These are phyloP conservation scores for Scartelaos histophorus DNA, from an alignment of 2,113 vertebrate species.

Conservation along the genomic window DNA sequence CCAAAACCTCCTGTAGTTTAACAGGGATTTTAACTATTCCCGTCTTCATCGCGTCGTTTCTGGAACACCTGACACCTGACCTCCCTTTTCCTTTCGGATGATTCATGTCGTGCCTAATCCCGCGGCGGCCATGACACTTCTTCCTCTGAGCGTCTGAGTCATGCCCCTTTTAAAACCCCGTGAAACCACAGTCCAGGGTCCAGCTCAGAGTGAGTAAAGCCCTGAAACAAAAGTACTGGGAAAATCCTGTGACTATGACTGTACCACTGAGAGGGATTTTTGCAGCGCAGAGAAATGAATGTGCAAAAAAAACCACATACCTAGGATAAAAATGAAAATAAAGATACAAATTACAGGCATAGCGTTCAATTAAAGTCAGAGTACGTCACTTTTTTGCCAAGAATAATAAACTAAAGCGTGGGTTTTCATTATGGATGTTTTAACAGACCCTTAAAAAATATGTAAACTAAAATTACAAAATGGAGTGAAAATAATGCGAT, in stretches of 20 bases:
- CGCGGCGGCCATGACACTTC: slow-evolving; percentile 34
- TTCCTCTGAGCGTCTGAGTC: slow-evolving; percentile 46
- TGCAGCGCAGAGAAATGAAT: no score
- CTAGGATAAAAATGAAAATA: no score
- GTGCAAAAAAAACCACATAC: no score
- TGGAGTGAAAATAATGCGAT: no score
- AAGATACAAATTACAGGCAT: no score
- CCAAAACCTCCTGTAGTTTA: neutral
- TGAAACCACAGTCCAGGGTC: slow-evolving; percentile 10
- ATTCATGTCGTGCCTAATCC: slow-evolving; percentile 44
- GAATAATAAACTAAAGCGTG: no score
- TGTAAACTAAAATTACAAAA: no score
- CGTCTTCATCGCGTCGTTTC: neutral
- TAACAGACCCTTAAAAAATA: no score
- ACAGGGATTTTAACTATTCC: neutral
- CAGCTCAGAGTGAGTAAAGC: neutral
- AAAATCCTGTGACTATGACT: neutral
- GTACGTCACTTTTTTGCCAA: no score
- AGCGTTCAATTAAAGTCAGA: no score
- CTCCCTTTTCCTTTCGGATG: slow-evolving; percentile 9
- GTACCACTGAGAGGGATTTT: neutral
- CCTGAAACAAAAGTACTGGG: neutral
- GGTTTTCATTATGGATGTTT: no score
- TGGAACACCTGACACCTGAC: neutral
- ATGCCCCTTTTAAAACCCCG: slow-evolving; percentile 24